A percentile compares a stretch with the other conserved stretches of the same genome.
Conservation (phyloP, 2,113 vertebrate species). For the Myrmecobius fasciatus region DNA sequence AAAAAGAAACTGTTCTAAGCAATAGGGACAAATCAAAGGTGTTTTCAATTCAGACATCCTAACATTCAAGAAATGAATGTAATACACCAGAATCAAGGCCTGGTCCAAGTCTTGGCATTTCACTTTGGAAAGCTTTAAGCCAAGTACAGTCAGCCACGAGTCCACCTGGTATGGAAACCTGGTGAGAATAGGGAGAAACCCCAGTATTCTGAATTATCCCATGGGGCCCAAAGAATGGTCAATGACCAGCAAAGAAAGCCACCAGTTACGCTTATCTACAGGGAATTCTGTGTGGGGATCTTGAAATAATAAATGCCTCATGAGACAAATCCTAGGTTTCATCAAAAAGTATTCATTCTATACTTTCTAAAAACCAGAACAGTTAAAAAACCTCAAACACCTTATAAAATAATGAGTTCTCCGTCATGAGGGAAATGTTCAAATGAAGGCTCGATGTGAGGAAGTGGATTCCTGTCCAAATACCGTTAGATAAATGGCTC, state of each 20-base stretch:
- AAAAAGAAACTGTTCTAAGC: neutral
- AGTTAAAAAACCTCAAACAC: too few relatives aligned
- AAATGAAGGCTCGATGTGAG: too few relatives aligned
- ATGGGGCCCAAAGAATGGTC: neutral
- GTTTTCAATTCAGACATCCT: neutral
- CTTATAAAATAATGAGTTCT: neutral
- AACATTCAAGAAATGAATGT: neutral
- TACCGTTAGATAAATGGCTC: neutral
- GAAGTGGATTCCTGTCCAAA: neutral
- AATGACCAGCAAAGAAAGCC: neutral
- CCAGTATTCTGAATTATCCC: neutral
- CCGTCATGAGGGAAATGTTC: neutral
- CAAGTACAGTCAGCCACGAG: neutral
- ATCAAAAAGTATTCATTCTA: neutral
- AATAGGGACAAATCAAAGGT: rapidly evolving
- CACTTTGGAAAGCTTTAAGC: neutral
- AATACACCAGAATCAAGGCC: neutral
- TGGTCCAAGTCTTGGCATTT: neutral
- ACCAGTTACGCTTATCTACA: neutral
- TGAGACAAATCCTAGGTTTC: neutral
- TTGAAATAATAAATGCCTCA: neutral
- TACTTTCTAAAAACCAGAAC: neutral
- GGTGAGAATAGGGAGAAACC: neutral
- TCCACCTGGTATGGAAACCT: neutral
- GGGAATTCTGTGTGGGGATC: neutral